phyloP scores from a whole-genome alignment of 2,888 invertebrate genomes.

The Pherbina coryleti region DNA sequence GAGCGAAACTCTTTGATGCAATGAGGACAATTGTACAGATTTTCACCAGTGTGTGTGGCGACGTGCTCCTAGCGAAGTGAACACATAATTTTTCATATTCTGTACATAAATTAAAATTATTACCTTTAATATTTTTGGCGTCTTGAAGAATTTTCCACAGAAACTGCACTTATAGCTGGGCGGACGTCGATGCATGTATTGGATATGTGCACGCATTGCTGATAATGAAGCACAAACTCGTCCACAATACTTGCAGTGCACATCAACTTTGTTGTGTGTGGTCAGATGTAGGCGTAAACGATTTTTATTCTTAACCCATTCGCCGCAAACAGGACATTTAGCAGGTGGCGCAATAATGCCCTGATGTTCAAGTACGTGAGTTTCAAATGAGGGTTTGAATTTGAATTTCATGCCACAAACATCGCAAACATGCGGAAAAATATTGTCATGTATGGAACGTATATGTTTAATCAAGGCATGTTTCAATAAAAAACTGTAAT shows the following conservation, averaged over 20 bases:
- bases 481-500: constrained; percentile 56
- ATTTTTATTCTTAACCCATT: constrained; percentile 62
- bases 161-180: constrained; percentile 58
- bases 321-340: constrained; percentile 58
- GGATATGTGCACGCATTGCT: constrained; percentile 58
- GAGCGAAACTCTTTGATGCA: constrained; percentile 64
- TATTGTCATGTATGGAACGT: constrained; percentile 60
- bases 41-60: constrained; percentile 62
- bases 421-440: constrained; percentile 60
- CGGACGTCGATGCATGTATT: constrained; percentile 60
- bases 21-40: constrained; percentile 62
- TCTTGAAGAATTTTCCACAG: constrained; percentile 62
- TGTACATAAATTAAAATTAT: not conserved
- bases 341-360: constrained; percentile 61
- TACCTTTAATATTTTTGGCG: constrained; percentile 61
- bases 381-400: constrained; percentile 61
- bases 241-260: constrained; percentile 48
- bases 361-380: constrained; percentile 59
- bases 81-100: not conserved
- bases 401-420: constrained; percentile 63
- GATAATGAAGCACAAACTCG: constrained; percentile 54
- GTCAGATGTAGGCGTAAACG: constrained; percentile 51
- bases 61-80: constrained; percentile 56
- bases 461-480: constrained; percentile 59
- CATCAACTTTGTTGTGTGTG: constrained; percentile 46